Conservation (phyloP, 2,888 invertebrate species). For the Thymelicus lineola region DNA sequence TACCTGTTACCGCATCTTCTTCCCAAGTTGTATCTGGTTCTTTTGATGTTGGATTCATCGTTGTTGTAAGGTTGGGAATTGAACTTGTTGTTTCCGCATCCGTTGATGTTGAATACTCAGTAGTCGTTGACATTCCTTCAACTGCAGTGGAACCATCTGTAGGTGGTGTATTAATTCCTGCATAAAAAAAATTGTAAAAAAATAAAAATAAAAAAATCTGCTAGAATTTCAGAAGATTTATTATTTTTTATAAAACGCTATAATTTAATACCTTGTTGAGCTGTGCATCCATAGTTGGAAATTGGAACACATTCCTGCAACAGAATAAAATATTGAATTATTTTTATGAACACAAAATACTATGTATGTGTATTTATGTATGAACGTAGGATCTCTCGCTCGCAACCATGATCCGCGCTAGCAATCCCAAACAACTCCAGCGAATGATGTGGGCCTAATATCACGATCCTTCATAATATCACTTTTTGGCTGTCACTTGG, state of each 20-base stretch:
- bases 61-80: background rate
- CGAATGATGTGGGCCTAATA: too few relatives aligned
- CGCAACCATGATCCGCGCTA: too few relatives aligned
- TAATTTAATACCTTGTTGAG: constrained; percentile 37
- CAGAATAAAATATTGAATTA: constrained; percentile 30
- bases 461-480: too few relatives aligned
- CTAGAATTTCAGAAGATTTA: background rate
- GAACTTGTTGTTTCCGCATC: background rate
- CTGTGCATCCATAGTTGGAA: constrained; percentile 51
- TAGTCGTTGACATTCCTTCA: too few relatives aligned
- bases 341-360: too few relatives aligned
- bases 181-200: background rate
- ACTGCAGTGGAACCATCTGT: background rate
- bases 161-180: constrained; percentile 16
- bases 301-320: constrained; percentile 54
- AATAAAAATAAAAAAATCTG: too few relatives aligned
- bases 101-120: background rate
- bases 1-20: background rate
- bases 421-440: too few relatives aligned
- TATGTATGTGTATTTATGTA: too few relatives aligned
- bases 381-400: too few relatives aligned
- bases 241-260: background rate
- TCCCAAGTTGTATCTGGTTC: background rate
- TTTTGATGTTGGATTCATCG: constrained; percentile 7
- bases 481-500: too few relatives aligned